Conservation (phyloP, 2,797 vertebrate species). For the Geotrypetes seraphini region DNA sequence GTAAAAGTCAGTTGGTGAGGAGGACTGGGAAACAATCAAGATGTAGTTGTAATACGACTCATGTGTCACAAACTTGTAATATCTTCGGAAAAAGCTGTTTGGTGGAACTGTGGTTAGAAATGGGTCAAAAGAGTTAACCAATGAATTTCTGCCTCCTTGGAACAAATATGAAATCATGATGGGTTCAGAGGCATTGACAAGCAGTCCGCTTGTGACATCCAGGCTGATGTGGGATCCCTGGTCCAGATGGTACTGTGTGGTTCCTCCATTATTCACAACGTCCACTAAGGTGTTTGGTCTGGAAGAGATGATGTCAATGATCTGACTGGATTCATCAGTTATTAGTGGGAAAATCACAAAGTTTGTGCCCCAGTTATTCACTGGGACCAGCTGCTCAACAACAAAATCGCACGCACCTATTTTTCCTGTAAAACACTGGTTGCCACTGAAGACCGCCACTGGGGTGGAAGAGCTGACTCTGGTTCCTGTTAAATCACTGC, state of each 20-base stretch:
- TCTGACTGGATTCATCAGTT: neutral
- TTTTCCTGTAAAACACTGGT: neutral
- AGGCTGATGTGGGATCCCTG: neutral
- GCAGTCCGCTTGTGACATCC: neutral
- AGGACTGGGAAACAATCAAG: neutral
- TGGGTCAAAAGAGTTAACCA: neutral
- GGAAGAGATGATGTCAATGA: neutral
- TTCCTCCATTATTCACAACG: neutral
- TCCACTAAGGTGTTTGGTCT: neutral
- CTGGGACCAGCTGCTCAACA: conserved; percentile 1
- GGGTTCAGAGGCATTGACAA: neutral
- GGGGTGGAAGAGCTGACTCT: neutral
- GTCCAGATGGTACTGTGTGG: neutral
- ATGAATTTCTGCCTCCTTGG: neutral
- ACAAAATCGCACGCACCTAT: neutral
- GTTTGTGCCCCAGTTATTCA: neutral
- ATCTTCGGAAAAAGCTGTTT: neutral
- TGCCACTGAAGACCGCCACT: conserved; percentile 3
- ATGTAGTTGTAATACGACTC: neutral
- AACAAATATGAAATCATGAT: conserved; percentile 2
- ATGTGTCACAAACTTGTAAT: conserved; percentile 4
- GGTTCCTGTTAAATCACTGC: neutral
- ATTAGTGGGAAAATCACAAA: neutral
- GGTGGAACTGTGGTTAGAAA: neutral
- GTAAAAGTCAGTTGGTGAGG: neutral